Base-by-base conservation (phyloP, 1,140 invertebrate genomes). In the Aricia agestis region DNA sequence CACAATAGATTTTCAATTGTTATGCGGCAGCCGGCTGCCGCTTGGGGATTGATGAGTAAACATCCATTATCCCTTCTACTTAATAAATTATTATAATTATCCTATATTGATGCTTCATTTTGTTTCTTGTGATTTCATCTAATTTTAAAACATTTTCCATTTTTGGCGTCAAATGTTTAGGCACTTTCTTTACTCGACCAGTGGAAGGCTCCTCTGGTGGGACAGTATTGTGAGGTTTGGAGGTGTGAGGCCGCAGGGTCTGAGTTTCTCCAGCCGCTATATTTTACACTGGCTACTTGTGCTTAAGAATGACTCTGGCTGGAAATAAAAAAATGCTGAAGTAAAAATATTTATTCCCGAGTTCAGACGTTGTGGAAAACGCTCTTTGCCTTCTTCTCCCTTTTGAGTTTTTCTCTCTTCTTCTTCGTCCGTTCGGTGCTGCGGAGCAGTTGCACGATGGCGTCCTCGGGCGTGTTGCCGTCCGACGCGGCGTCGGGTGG, bases 81-180 rank as follows among this genome's bases (percentile, higher is more conserved):
- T 25, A n/a, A n/a, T n/a, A n/a, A n/a, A n/a, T n/a, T n/a, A n/a
- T n/a, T 66, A 92, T 90, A 72, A 92, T 87, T 67, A 92, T 84
- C 70, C 90, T 82, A 70, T 88, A 92, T 59, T 88, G 77, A 70
- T 91, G 80, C 67, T 92, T 92, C 77, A 84, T 85, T 70, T 91
- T 85, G 71, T 92, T 92, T 69, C 90, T 86, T 0, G 82, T 88
- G 18, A 78, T 75, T 52, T 86, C 82, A 59, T 88, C 85, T 11
- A 92, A 67, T 0, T 87, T 90, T 6, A 90, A 71, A 18, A 92
- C 87, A 19, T 89, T 85, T 1, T 73, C 74, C 11, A 82, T 70
- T 69, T 83, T 90, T 0, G 89, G 86, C 15, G 87, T 81, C 6
- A 89, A 45, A 17, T 87, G 86, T 1, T 86, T 73, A 0, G 91